These are phyloP conservation scores for Littorina saxatilis DNA, from an alignment of 1,140 invertebrate genomes.

Conservation along the genomic window DNA sequence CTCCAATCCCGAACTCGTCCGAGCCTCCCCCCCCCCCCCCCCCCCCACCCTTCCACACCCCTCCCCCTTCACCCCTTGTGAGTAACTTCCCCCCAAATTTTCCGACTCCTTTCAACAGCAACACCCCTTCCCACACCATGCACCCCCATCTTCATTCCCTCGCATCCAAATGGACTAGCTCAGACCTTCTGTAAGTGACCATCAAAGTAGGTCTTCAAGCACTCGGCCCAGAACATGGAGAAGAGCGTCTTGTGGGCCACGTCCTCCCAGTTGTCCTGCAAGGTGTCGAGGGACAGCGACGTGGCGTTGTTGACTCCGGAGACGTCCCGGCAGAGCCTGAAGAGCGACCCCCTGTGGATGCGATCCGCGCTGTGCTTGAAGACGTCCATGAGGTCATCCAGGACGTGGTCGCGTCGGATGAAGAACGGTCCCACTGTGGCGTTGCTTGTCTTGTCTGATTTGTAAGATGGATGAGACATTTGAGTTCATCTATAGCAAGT, in stretches of 20 bases:
- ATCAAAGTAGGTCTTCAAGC: not conserved
- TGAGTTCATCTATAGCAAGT: too few species aligned
- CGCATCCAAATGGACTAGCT: too few species aligned
- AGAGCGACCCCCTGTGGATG: not conserved
- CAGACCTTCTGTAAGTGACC: conserved; percentile 19
- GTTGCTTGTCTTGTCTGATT: not conserved
- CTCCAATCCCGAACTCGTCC: too few species aligned
- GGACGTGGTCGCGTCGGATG: conserved; percentile 18
- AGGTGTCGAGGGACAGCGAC: not conserved
- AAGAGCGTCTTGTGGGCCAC: conserved; percentile 7
- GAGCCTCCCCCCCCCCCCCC: too few species aligned
- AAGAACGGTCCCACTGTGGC: not conserved
- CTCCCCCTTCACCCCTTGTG: too few species aligned
- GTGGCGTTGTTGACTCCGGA: not conserved
- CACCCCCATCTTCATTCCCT: too few species aligned
- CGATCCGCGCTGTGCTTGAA: conserved; percentile 18
- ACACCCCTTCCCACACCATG: too few species aligned
- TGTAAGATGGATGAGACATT: too few species aligned
- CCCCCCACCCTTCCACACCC: too few species aligned
- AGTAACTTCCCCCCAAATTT: too few species aligned
- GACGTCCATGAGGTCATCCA: conserved; percentile 4
- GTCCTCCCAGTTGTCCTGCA: conserved; percentile 1
- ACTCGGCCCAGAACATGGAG: conserved; percentile 14
- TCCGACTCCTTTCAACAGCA: too few species aligned
- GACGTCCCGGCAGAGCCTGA: conserved; percentile 8